phyloP scores from a whole-genome alignment of 2,113 vertebrate genomes.

The Silurus meridionalis region DNA sequence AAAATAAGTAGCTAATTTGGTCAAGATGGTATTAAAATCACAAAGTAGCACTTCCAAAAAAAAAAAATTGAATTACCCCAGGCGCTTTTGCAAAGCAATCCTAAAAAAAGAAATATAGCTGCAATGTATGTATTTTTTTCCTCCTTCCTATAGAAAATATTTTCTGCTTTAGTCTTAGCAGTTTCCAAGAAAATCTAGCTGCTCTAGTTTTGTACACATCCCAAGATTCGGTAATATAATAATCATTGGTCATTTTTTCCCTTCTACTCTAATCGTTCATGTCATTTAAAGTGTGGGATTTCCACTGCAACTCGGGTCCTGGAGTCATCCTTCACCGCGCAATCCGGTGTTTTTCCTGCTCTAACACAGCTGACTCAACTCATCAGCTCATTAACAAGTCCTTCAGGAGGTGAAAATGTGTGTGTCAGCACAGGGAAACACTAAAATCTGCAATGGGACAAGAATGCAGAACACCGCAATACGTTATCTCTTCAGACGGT shows the following conservation, averaged over 20 bases:
- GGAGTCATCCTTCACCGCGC: neutral
- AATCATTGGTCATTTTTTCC: neutral
- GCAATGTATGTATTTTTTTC: neutral
- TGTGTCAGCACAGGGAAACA: constrained; percentile 3
- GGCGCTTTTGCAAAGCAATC: neutral
- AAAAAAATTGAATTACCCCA: neutral
- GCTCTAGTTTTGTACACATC: neutral
- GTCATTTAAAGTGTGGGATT: neutral
- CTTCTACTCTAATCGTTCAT: neutral
- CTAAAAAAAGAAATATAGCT: neutral
- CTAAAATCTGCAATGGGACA: neutral
- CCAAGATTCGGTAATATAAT: neutral
- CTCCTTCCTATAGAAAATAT: neutral
- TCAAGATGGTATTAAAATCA: neutral
- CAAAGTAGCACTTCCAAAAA: neutral
- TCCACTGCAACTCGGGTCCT: neutral
- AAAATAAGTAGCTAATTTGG: neutral
- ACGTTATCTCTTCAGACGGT: neutral
- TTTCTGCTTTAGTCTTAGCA: neutral
- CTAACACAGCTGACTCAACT: constrained; percentile 21
- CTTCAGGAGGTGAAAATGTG: constrained; percentile 11
- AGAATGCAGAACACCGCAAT: neutral
- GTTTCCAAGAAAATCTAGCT: neutral
- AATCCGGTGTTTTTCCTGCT: constrained; percentile 6
- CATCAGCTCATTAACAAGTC: constrained; percentile 28